Evolutionary conservation across 30 jellyfish, hydroid and myxozoan genomes (phyloP).

Genomic region (Aurelia sp.): DNA sequence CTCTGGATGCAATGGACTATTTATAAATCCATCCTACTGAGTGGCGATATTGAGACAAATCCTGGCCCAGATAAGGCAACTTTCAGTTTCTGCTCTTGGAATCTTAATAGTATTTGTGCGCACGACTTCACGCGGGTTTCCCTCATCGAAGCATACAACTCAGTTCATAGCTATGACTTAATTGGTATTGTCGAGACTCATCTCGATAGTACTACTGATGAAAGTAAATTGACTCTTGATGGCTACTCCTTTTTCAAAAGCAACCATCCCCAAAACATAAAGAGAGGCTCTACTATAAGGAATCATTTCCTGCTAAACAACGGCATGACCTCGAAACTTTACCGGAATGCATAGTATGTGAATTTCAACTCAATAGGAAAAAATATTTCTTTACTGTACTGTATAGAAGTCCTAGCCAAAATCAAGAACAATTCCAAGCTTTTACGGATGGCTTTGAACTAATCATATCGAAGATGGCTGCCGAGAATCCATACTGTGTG

Average conservation of each 20-base stretch:
- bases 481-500: neutral
- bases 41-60: no score
- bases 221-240: constrained; percentile 1
- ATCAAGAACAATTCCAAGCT: constrained; percentile 9
- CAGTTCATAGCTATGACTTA: no score
- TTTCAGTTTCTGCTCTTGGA: constrained; percentile 18
- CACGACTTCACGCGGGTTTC: constrained; percentile 11
- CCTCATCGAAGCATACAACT: no score
- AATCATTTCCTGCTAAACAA: constrained; percentile 1
- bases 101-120: neutral
- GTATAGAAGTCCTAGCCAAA: neutral
- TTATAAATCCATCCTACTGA: no score
- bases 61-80: no score
- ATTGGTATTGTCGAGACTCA: neutral
- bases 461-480: neutral
- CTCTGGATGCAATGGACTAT: no score
- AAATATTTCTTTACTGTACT: neutral
- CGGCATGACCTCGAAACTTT: constrained; percentile 9
- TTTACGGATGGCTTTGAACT: neutral
- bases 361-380: neutral
- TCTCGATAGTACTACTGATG: neutral
- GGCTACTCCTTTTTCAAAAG: constrained; percentile 11
- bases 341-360: constrained; percentile 16
- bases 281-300: constrained; percentile 6
- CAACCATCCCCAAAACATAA: constrained; percentile 8